These are phyloP conservation scores for Seladonia tumulorum DNA, from an alignment of 2,888 invertebrate species.

Conservation along the genomic window DNA sequence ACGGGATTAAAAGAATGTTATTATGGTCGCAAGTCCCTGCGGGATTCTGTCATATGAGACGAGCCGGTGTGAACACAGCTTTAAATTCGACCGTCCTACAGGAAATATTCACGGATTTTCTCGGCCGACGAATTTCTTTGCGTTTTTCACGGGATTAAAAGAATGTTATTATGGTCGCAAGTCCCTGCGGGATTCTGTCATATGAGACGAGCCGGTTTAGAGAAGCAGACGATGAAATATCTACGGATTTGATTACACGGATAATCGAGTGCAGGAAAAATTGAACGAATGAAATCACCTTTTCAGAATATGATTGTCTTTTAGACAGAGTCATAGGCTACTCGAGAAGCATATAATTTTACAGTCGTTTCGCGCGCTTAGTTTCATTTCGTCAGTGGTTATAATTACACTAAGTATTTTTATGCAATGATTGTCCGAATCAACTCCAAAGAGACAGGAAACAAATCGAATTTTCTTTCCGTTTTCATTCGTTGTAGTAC, in stretches of 20 bases:
- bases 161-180: conserved; percentile 4
- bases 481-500: too few relatives aligned
- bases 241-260: neutral
- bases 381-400: too few relatives aligned
- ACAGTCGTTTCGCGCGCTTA: neutral
- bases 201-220: neutral
- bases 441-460: too few relatives aligned
- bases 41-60: neutral
- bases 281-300: neutral
- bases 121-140: neutral
- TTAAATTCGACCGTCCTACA: conserved; percentile 32
- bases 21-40: neutral
- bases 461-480: neutral
- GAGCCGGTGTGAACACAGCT: neutral
- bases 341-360: neutral
- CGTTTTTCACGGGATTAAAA: conserved; percentile 10
- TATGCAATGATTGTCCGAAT: too few relatives aligned
- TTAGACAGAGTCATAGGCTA: neutral
- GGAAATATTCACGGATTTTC: conserved; percentile 36
- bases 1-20: conserved; percentile 2
- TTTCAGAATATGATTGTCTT: neutral
- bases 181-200: neutral
- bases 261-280: neutral
- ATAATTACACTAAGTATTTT: too few relatives aligned
- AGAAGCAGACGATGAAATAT: neutral